Evolutionary conservation across 2,113 vertebrate genomes (phyloP), one percentile per base, ranked within the genome.

Genomic region (Plecturocebus donacophilus): DNA sequence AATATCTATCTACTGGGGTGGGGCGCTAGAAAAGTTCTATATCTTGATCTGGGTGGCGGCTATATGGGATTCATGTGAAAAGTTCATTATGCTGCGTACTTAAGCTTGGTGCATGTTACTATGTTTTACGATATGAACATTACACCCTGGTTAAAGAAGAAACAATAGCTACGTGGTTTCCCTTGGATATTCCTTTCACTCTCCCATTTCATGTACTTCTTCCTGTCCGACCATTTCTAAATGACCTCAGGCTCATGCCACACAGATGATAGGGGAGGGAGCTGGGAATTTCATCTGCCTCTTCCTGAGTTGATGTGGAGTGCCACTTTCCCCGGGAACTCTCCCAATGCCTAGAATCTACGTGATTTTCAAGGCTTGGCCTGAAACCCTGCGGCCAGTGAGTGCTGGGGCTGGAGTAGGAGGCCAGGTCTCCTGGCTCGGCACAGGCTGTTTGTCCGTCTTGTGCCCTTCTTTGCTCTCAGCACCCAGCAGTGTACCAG

Each of bases 181-280:
- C 27, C 61, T 92, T 80, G 23, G 38, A n/a, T 40, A 27, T 27
- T 13, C 27, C 20, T 27, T 17, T 40, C 9, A 5, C 25, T 30
- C 30, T 64, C 45, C 14, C 38, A 6, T 54, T 32, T 10, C 16
- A 71, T 11, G 16, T 10, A 42, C 13, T 27, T 14, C 68, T 90
- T 54, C 81, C 85, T 95, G 76, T 42, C 92, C 73, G 76, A 35
- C 52, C 52, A 32, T 93, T 75, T 96, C 84, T 76, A 47, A 86
- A 16, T 58, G 56, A 79, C 49, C 80, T 17, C 56, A 81, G 80
- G 56, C 35, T 92, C 64, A 17, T 45, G 20, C 47, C 40, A 8
- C 61, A 17, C n/a, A 79, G 80, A 42, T 68, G 64, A 32, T 16
- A 17, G 58, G 9, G 80, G 58, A 32, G 27, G n/a, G 68, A 38